Percentiles rank a stretch among this genome's conserved stretches.
These are phyloP conservation scores for Adelphocoris suturalis DNA, from an alignment of 2,888 invertebrate genomes.

Conservation along the genomic window DNA sequence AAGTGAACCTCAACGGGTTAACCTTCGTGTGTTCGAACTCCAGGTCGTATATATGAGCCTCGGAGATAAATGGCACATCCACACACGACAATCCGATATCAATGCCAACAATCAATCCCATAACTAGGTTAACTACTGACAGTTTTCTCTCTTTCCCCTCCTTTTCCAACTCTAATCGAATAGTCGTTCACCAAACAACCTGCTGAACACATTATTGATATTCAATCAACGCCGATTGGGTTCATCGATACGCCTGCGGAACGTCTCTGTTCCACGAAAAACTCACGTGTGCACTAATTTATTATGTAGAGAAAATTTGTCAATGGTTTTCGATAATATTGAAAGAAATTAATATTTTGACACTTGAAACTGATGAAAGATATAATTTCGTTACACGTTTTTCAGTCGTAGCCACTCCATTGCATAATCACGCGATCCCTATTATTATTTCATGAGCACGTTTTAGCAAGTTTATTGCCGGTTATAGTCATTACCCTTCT, in stretches of 20 bases:
- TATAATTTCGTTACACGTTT: too few species aligned
- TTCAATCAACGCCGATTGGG: constrained; percentile 7
- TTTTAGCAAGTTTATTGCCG: too few species aligned
- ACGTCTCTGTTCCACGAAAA: neutral
- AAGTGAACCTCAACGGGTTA: too few species aligned
- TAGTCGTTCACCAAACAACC: neutral
- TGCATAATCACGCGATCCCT: too few species aligned
- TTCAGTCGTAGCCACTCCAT: too few species aligned
- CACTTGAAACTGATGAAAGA: too few species aligned
- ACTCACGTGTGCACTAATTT: neutral
- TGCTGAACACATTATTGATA: neutral
- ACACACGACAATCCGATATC: neutral
- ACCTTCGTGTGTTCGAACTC: neutral
- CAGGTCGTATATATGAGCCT: neutral
- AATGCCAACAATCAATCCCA: neutral
- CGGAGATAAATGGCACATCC: neutral
- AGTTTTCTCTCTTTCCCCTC: neutral
- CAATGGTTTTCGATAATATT: too few species aligned
- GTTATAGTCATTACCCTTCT: too few species aligned
- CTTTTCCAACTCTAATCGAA: neutral
- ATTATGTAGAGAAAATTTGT: neutral
- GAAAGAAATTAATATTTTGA: too few species aligned
- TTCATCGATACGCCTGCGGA: neutral
- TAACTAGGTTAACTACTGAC: constrained; percentile 35
- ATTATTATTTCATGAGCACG: too few species aligned